Conservation (phyloP, 64 coral and sea anemone genomes). For the Dendrophyllia cribrosa region DNA sequence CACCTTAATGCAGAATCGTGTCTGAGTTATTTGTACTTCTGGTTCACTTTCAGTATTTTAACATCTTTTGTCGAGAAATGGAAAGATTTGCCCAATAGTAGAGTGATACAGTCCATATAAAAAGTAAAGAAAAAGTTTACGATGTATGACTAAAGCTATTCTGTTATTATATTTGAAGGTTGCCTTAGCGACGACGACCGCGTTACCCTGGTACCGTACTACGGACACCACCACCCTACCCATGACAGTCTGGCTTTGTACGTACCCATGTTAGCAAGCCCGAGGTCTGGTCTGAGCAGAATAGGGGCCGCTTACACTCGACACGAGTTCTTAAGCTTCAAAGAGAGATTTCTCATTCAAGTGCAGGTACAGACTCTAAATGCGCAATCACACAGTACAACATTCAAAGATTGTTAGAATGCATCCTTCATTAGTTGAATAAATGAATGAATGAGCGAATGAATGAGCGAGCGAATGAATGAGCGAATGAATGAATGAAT, state of each 20-base stretch:
- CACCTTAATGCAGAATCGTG: too few relatives aligned
- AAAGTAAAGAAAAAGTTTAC: background rate
- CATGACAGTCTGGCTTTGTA: slow-evolving; percentile 86
- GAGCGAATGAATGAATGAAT: too few relatives aligned
- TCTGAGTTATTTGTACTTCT: too few relatives aligned
- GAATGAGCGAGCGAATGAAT: too few relatives aligned
- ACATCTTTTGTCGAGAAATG: too few relatives aligned
- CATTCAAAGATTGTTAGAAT: too few relatives aligned
- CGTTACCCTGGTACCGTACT: slow-evolving; percentile 89
- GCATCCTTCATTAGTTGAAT: too few relatives aligned
- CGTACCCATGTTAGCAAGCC: slow-evolving; percentile 78
- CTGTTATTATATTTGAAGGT: slow-evolving; percentile 1
- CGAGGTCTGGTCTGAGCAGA: slow-evolving; percentile 26
- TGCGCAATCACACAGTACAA: too few relatives aligned
- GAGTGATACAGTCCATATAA: too few relatives aligned
- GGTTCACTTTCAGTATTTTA: too few relatives aligned
- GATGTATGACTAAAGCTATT: background rate
- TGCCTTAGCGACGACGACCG: slow-evolving; percentile 82
- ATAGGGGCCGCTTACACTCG: slow-evolving; percentile 71
- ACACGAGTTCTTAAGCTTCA: slow-evolving; percentile 69
- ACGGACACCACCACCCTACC: slow-evolving; percentile 79
- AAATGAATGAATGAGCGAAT: too few relatives aligned
- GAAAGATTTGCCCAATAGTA: too few relatives aligned
- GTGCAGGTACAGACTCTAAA: slow-evolving; percentile 46
- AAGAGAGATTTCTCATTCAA: slow-evolving; percentile 84